Conservation (phyloP, 2,797 vertebrate genomes). For the Chloroceryle amazona region DNA sequence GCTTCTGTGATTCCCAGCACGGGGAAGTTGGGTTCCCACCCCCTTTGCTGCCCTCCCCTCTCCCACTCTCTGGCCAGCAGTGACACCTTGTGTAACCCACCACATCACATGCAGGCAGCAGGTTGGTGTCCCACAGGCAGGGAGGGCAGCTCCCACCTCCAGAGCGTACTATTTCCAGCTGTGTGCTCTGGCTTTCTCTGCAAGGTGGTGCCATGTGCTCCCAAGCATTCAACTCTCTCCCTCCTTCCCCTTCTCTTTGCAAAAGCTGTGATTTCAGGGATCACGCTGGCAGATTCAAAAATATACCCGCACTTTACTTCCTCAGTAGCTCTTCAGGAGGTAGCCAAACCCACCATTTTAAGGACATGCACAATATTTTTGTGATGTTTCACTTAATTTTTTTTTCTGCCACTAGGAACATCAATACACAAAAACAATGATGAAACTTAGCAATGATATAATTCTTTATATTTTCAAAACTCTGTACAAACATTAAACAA, state of each 20-base stretch:
- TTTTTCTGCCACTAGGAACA: neutral
- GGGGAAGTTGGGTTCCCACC: neutral
- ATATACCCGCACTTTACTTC: neutral
- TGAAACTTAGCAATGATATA: slow-evolving; percentile 50
- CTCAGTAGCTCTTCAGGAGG: neutral
- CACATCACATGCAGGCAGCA: rapidly evolving
- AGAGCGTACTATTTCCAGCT: neutral
- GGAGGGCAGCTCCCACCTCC: neutral
- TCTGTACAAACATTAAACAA: slow-evolving; percentile 61
- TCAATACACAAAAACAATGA: neutral
- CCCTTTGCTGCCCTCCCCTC: neutral
- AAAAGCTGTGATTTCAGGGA: neutral
- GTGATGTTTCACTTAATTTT: rapidly evolving
- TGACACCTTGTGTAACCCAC: rapidly evolving
- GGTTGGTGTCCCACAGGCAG: rapidly evolving
- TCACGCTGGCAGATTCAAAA: neutral
- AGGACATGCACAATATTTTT: neutral
- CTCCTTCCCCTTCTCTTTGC: neutral
- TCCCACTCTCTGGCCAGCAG: neutral
- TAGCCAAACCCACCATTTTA: neutral
- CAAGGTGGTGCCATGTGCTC: rapidly evolving
- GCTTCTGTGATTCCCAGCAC: neutral
- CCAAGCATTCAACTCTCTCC: neutral
- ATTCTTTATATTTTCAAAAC: slow-evolving; percentile 53
- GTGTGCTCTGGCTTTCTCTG: neutral